Evolutionary conservation across 2,113 vertebrate genomes (phyloP), one percentile per base, ranked within the genome.

Genomic region (Odontesthes bonariensis): DNA sequence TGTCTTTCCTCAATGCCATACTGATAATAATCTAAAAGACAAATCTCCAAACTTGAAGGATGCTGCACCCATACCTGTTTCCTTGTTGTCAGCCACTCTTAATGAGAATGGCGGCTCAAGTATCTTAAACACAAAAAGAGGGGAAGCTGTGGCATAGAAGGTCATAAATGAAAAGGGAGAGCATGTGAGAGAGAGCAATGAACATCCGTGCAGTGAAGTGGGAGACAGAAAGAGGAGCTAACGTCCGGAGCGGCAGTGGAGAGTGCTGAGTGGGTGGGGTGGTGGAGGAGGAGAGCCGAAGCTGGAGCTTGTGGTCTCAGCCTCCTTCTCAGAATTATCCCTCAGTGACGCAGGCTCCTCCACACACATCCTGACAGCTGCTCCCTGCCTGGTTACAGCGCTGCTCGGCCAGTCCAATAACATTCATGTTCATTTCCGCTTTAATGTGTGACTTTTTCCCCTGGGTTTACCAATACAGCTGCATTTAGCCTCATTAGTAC

Each of bases 291-390:
- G 59, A 76, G 72, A 82, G 85, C 71, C 75, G 83, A 82, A 82
- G 88, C 78, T 86, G 80, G 64, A 86, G 82, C 81, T 85, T 80
- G 82, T 88, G 82, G 92, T 89, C 85, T 88, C 86, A 84, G 90
- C 83, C 84, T 88, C 75, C 57, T 89, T 85, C 82, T 87, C 89
- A 89, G 85, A 94, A 92, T 90, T 83, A 91, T 91, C 85, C 81
- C 77, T 89, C n/a, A 67, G 85, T 94, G 93, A 95, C 92, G 92
- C 90, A 94, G 74, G 86, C 86, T 84, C 85, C 82, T 92, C 90
- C 90, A 88, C 90, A 91, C 88, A 92, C 91, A 92, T 93, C 91
- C 93, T 93, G 92, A 91, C 92, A 93, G 92, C 93, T 94, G 94
- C 91, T 92, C 81, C 89, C 86, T 92, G 90, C 89, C 89, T 90